Base-by-base conservation (phyloP, 2,797 vertebrate genomes). In the Xerus rutilus region DNA sequence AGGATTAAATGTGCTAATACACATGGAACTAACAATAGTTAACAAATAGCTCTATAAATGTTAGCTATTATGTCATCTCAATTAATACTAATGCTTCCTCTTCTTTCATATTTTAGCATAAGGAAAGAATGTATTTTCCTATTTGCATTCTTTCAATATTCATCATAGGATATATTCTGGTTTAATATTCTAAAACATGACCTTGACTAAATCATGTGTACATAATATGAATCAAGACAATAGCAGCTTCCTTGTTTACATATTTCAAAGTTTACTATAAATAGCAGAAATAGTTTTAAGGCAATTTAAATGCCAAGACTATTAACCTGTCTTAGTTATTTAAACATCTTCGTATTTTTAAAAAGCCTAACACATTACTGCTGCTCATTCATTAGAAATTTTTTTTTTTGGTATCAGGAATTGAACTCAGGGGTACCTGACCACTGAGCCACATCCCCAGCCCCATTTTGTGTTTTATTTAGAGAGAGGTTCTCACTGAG, bases 181-280 rank as follows among this genome's bases (percentile, higher is more conserved):
- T 35, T 93, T 94, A 74, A 91, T 83, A 93, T 93, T 96, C 45
- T 52, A 96, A 93, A 93, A 83, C 70, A 93, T 45, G 89, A 82
- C 72, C 30, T 57, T 76, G 52, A 95, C 74, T 90, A 96, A 96
- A 76, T 47, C 32, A 93, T 28, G 32, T 89, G 17, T 73, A 94
- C 4, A 13, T 43, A 86, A 83, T 76, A 90, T 21, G 59, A 95
- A 32, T 90, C 54, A 92, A 88, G 45, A 93, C n/a, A 65, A 88
- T 0, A 78, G 73, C 15, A 93, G 13, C 82, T 90, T 96, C 52
- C 54, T 77, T 86, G 70, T 90, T 93, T 93, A 89, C 69, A 88
- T 86, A 87, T 92, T 94, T 93, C 78, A 69, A 95, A 73, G 43
- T 76, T 78, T 93, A 92, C 57, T 91, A 87, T 70, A 83, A 94